Evolutionary conservation across 1,140 invertebrate species (phyloP).

Genomic region (Venturia canescens): DNA sequence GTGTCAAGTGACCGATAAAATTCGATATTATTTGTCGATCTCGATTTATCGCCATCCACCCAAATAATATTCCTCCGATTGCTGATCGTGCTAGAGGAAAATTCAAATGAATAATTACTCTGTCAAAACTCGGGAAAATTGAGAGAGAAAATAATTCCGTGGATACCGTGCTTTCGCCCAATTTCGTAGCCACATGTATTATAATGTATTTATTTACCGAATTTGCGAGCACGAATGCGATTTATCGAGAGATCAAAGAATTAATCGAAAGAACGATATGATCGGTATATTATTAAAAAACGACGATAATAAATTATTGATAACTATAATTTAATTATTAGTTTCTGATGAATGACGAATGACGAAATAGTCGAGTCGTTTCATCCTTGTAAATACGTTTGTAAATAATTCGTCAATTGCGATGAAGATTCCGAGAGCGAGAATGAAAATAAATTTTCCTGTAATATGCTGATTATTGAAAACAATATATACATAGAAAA

Average conservation of each 20-base stretch:
- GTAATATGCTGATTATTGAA: slow-evolving; percentile 20
- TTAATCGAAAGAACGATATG: slow-evolving; percentile 61
- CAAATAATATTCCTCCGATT: background rate
- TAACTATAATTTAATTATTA: slow-evolving; percentile 64
- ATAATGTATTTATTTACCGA: slow-evolving; percentile 74
- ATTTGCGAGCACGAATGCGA: slow-evolving; percentile 29
- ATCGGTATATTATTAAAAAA: slow-evolving; percentile 52
- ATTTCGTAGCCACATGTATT: slow-evolving; percentile 62
- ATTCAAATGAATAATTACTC: background rate
- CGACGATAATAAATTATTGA: slow-evolving; percentile 73
- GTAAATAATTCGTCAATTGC: slow-evolving; percentile 58
- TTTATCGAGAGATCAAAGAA: slow-evolving; percentile 26
- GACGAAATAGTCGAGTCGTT: slow-evolving; percentile 8
- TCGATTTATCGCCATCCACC: background rate
- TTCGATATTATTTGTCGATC: slow-evolving; percentile 5
- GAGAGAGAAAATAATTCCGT: background rate
- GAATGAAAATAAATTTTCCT: background rate
- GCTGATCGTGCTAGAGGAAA: background rate
- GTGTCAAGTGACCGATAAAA: background rate
- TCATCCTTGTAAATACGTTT: slow-evolving; percentile 68
- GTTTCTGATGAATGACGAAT: slow-evolving; percentile 60
- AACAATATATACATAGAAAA: slow-evolving; percentile 51
- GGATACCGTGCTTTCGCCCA: background rate
- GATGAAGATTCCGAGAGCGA: background rate
- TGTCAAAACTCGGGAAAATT: background rate